Evolutionary conservation across 2,888 invertebrate species (phyloP), one percentile per base, ranked within the genome.

Genomic region (Ochlodes sylvanus): DNA sequence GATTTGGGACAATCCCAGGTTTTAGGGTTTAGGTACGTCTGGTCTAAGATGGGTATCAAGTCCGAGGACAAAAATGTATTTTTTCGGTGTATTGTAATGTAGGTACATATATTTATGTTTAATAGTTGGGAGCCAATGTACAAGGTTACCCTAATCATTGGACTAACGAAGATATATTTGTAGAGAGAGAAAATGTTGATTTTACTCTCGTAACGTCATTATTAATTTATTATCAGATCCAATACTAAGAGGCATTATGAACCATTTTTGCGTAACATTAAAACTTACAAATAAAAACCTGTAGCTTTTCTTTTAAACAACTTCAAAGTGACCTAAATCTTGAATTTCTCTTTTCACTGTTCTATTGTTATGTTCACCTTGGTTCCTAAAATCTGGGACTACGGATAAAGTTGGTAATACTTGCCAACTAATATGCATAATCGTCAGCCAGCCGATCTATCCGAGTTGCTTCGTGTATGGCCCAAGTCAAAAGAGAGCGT

Each of bases 341-440:
- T 19, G 15, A 12, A 19, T 52, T 27, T 6, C 21, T 9, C 32
- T 32, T 55, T 55, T 34, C 34, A 3, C 9, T 15, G 27, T 52
- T 62, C 34, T 34, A 63, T 63, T 63, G 61, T 52, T 34, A 32
- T 55, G 56, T 44, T 56, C 56, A 38, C 57, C 38, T 38, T 70
- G 70, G 60, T 56, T 68, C 69, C 68, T 68, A 72, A 72, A 71
- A 68, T 64, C 65, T 57, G 63, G 68, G 47, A 58, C 58, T 68
- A 60, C 54, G 66, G 72, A 63, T 69, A 72, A 77, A 83, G 77
- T 83, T 80, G 76, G 74, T 73, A 77, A 75, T 79, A 80, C 80
- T 84, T 82, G 77, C 77, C 78, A 82, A 85, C 79, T 86, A 84
- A 86, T 86, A 86, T 85, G 84, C 86, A 85, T 84, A 85, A 84